Percentiles rank a stretch among this genome's conserved stretches.
Conservation (phyloP, 2,797 vertebrate species). For the Apogon talboti region DNA sequence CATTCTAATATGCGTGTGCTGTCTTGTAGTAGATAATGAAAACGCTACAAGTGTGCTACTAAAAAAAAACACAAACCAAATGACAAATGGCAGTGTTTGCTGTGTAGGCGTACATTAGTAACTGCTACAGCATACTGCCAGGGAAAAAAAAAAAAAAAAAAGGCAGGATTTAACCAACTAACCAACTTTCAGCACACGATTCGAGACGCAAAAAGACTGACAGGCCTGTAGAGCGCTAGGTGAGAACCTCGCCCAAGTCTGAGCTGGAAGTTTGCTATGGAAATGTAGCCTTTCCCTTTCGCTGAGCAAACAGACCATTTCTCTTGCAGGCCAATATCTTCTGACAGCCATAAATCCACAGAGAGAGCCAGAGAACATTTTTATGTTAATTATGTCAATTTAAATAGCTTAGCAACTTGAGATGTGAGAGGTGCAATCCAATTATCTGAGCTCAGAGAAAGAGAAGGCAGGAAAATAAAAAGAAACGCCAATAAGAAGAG, state of each 20-base stretch:
- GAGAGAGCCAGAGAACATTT: conserved; percentile 67
- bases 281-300: conserved; percentile 42
- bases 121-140: conserved; percentile 56
- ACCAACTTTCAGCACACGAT: conserved; percentile 5
- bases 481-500: conserved; percentile 29
- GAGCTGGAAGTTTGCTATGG: conserved; percentile 26
- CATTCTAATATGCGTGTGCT: conserved; percentile 34
- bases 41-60: conserved; percentile 48
- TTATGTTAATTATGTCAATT: conserved; percentile 83
- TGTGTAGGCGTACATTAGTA: conserved; percentile 67
- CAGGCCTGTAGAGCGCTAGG: neutral
- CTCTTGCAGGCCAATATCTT: conserved; percentile 53
- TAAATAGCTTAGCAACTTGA: conserved; percentile 80
- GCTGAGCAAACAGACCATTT: conserved; percentile 37
- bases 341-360: conserved; percentile 68
- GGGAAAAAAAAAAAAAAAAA: conserved; percentile 15
- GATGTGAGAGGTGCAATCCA: conserved; percentile 79
- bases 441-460: conserved; percentile 70
- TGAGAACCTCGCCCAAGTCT: neutral
- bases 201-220: conserved; percentile 16
- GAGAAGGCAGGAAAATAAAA: conserved; percentile 39
- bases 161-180: conserved; percentile 34
- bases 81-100: conserved; percentile 50
- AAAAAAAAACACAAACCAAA: conserved; percentile 62
- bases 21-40: conserved; percentile 63